These are phyloP conservation scores for Caloenas nicobarica DNA, from an alignment of 2,113 vertebrate genomes.

Conservation along the genomic window DNA sequence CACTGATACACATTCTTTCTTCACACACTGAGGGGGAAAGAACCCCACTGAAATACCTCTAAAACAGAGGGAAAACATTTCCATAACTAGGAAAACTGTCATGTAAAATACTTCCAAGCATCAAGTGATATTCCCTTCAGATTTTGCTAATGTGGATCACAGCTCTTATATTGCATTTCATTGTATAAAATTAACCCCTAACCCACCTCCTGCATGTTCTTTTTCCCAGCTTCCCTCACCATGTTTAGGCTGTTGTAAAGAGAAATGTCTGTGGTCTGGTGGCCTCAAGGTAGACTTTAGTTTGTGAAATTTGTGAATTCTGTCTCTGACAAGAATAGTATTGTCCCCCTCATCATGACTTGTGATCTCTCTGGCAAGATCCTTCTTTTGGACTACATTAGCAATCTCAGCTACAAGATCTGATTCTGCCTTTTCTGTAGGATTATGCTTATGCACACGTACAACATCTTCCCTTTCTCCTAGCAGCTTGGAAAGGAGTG, in stretches of 20 bases:
- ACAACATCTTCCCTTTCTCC: slow-evolving; percentile 88
- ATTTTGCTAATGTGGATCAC: slow-evolving; percentile 73
- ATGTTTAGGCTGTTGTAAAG: slow-evolving; percentile 68
- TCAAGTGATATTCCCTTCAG: slow-evolving; percentile 76
- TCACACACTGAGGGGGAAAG: background rate
- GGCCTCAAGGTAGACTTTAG: slow-evolving; percentile 86
- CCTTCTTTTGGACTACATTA: slow-evolving; percentile 91
- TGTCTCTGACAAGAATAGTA: slow-evolving; percentile 88
- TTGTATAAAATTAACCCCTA: slow-evolving; percentile 58
- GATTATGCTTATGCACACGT: slow-evolving; percentile 85
- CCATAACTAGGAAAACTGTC: background rate
- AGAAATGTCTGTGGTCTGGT: slow-evolving; percentile 75
- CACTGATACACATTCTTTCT: background rate
- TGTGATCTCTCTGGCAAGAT: slow-evolving; percentile 78
- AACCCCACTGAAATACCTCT: background rate
- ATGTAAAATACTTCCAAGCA: background rate
- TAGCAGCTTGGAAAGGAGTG: slow-evolving; percentile 93
- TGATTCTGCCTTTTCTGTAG: slow-evolving; percentile 83
- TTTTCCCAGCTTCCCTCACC: slow-evolving; percentile 74
- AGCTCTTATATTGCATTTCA: slow-evolving; percentile 15
- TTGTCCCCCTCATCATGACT: slow-evolving; percentile 77
- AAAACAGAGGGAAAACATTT: background rate
- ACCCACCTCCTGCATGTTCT: slow-evolving; percentile 88
- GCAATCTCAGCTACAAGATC: slow-evolving; percentile 88
- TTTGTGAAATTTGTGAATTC: slow-evolving; percentile 94